Conservation (phyloP, 2,888 invertebrate genomes). For the Unio delphinus region DNA sequence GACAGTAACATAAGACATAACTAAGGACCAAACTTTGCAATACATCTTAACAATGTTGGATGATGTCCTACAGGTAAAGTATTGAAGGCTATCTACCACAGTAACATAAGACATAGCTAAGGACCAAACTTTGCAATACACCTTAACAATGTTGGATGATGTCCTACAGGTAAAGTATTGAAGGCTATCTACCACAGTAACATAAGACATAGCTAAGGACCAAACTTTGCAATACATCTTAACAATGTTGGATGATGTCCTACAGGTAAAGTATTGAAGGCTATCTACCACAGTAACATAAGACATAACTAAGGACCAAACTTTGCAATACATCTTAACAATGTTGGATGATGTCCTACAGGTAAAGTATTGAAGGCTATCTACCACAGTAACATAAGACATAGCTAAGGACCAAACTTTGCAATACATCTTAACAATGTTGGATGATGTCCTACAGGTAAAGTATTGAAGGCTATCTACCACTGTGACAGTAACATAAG, state of each 20-base stretch:
- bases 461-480: no score
- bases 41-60: constrained; percentile 97
- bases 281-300: no score
- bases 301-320: constrained; percentile 90
- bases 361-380: neutral
- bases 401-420: neutral
- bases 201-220: no score
- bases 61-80: constrained; percentile 89
- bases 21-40: constrained; percentile 73
- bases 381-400: no score
- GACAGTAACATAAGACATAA: no score
- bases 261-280: constrained; percentile 78
- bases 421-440: constrained; percentile 95
- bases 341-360: neutral
- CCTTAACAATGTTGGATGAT: neutral
- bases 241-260: constrained; percentile 96
- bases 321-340: neutral
- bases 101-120: constrained; percentile 83
- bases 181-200: neutral
- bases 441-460: constrained; percentile 97
- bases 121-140: constrained; percentile 75
- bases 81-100: no score
- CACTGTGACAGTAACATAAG: no score
- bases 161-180: neutral
- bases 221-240: constrained; percentile 85